phyloP scores from a whole-genome alignment of 1,140 invertebrate species.

The Zaprionus inermis region DNA sequence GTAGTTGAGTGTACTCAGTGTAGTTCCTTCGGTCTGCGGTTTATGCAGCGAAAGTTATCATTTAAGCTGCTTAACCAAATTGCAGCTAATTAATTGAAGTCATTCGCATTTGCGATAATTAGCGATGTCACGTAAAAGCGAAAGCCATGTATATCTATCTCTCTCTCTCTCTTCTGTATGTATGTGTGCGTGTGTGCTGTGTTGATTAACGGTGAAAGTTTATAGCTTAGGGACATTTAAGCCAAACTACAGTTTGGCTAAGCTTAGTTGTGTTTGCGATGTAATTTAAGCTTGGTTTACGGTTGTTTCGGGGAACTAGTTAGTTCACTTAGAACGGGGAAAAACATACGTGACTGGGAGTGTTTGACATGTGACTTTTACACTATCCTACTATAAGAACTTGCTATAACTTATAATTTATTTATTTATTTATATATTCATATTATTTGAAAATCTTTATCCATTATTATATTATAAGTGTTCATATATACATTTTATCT shows the following conservation, averaged over 20 bases:
- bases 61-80: constrained; percentile 62
- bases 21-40: constrained; percentile 28
- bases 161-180: not conserved
- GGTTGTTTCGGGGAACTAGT: not conserved
- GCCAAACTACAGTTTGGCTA: constrained; percentile 14
- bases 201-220: constrained; percentile 43
- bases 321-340: not conserved
- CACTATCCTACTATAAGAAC: not conserved
- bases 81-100: constrained; percentile 66
- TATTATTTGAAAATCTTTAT: no score
- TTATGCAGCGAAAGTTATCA: constrained; percentile 57
- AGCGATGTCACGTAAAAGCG: constrained; percentile 48
- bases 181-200: constrained; percentile 15
- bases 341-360: not conserved
- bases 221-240: constrained; percentile 10
- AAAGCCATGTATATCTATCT: constrained; percentile 41
- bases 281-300: not conserved
- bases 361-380: not conserved
- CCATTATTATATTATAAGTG: no score
- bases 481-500: no score
- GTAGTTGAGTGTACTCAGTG: not conserved
- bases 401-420: not conserved
- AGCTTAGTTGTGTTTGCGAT: constrained; percentile 1
- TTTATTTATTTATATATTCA: not conserved
- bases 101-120: constrained; percentile 53